Evolutionary conservation across 2,888 invertebrate species (phyloP).

Genomic region (Proisotoma minuta): DNA sequence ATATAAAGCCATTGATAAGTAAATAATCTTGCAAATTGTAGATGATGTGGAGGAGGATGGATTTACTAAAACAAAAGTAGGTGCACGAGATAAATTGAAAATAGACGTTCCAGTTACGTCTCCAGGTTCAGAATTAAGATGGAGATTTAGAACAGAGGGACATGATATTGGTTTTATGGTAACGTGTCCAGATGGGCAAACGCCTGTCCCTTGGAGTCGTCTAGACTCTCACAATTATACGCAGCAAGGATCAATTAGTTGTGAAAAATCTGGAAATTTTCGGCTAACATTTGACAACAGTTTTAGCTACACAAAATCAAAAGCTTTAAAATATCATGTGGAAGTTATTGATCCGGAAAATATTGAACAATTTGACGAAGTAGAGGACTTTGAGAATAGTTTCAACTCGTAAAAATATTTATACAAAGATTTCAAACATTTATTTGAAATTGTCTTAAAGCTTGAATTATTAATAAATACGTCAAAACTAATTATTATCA

Average conservation of each 20-base stretch:
- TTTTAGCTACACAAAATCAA: constrained; percentile 22
- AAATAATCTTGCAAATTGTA: too few species aligned
- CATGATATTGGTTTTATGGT: constrained; percentile 26
- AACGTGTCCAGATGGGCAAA: neutral
- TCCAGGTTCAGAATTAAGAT: neutral
- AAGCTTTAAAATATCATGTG: constrained; percentile 20
- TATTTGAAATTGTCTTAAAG: too few species aligned
- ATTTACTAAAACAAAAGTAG: constrained; percentile 11
- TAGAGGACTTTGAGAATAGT: too few species aligned
- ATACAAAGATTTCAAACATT: too few species aligned
- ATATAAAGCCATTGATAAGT: too few species aligned
- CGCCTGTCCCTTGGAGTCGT: constrained; percentile 8
- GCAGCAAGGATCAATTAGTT: constrained; percentile 11
- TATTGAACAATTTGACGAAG: too few species aligned
- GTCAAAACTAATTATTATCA: too few species aligned
- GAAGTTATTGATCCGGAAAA: constrained; percentile 8
- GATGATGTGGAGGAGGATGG: neutral
- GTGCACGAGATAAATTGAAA: constrained; percentile 17
- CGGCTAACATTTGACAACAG: constrained; percentile 27
- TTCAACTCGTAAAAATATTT: too few species aligned
- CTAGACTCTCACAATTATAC: constrained; percentile 16
- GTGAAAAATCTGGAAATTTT: constrained; percentile 15
- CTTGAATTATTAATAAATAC: too few species aligned
- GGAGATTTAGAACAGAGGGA: constrained; percentile 16
- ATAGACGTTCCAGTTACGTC: constrained; percentile 1